Evolutionary conservation across 1,140 invertebrate species (phyloP), one percentile per base, ranked within the genome.

Genomic region (Trachymyrmex cornetzi): DNA sequence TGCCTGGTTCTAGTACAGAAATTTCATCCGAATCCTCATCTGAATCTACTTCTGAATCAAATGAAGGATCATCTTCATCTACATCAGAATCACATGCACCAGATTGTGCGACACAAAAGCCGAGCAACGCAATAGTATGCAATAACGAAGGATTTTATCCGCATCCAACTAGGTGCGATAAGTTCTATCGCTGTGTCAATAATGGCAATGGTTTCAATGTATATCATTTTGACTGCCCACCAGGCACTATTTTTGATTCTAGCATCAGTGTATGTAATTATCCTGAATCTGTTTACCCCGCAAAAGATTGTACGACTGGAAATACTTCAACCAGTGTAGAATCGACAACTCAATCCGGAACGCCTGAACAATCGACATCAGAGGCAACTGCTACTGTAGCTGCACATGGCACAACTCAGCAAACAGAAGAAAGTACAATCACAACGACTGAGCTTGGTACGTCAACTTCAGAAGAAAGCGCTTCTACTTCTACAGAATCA

Each of bases 111-210:
- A 86, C 89, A 48, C 77, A 85, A 12, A 87, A 91, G 44, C 86
- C 87, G 24, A 93, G 92, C 57, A 92, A 91, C 22, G 89, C 87
- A 69, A 93, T 94, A 74, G 89, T 93, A 12, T 96, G 96, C 90
- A 91, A 94, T 12, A 82, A 95, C 74, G 96, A 96, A 90, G 97
- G 97, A 44, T 98, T 96, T 90, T 97, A 96, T 92, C 96, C 96
- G 7, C 94, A 97, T 94, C 96, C 96, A 38, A 94, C 95, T n/a
- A 94, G 96, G 59, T 98, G 97, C 92, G 96, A 95, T 67, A 97
- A 97, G 90, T 97, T 97, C 90, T 97, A 97, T 89, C 96, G 97
- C 75, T 98, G 97, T 92, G 97, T 98, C 1, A 94, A 96, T 82
- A 96, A 96, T 88, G 96, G 96, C 38, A 96, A 97, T 82, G 96